Conservation (phyloP, 1,140 invertebrate species). For the Macrocentrus cingulum region DNA sequence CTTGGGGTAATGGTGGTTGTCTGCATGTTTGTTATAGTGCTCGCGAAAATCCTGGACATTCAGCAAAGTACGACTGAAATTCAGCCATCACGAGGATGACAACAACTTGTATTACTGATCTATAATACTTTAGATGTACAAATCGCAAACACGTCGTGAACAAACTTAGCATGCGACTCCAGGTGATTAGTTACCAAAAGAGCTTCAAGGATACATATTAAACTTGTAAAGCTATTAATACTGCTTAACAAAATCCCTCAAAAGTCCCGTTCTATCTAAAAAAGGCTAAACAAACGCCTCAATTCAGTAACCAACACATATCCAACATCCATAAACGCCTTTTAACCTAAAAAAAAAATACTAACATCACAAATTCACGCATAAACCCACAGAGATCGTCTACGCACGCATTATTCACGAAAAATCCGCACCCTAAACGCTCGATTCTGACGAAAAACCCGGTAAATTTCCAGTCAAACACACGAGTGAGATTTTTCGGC, state of each 20-base stretch:
- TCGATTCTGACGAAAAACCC: conserved; percentile 8
- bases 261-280: too few species aligned
- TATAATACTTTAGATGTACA: conserved; percentile 32
- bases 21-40: conserved; percentile 57
- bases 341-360: too few species aligned
- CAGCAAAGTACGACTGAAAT: conserved; percentile 42
- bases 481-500: conserved; percentile 62
- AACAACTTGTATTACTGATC: conserved; percentile 56
- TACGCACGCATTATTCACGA: conserved; percentile 12
- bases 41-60: conserved; percentile 41
- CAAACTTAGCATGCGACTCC: conserved; percentile 29
- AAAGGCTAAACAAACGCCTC: too few species aligned
- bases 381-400: too few species aligned
- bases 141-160: conserved; percentile 21
- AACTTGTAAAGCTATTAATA: conserved; percentile 4
- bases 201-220: conserved; percentile 13
- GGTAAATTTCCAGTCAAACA: conserved; percentile 49
- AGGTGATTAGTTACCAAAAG: conserved; percentile 30
- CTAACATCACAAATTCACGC: too few species aligned
- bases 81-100: conserved; percentile 44
- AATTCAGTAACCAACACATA: too few species aligned
- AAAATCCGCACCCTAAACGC: not conserved
- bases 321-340: too few species aligned
- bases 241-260: conserved; percentile 19
- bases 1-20: conserved; percentile 46